Base-by-base conservation (phyloP, 2,797 vertebrate genomes). In the Corythornis leucogaster region DNA sequence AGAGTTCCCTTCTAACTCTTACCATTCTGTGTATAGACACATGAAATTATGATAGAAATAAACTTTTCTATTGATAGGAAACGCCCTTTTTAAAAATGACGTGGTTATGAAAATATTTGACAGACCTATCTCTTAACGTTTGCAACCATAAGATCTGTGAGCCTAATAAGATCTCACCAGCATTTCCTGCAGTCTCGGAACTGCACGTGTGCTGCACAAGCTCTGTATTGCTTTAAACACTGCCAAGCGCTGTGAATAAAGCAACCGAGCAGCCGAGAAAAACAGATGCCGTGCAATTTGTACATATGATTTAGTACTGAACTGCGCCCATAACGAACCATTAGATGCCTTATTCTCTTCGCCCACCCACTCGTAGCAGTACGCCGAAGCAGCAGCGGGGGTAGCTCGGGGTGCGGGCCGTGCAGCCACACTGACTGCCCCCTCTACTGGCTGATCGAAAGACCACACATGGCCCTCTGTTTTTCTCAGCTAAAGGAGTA, bases 401-500 rank as follows among this genome's bases (percentile, higher is more conserved):
- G 88, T 13, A 33, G 79, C 89, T 87, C 74, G 57, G 58, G 80
- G 1, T 28, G 40, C 70, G 58, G 70, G 71, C 82, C 76, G 89
- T 13, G 92, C 90, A 84, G 82, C 80, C 79, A 85, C 92, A 31
- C 35, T 90, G 59, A 3, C 83, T 95, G 88, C 95, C 84, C 96
- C 95, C 96, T 97, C 96, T 97, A 53, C 96, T 95, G 95, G 94
- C 51, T 73, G 43, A 78, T 80, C 57, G 5, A 15, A 67, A 64
- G 42, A 86, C 30, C 67, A 54, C 63, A 2, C n/a, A 30, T 33
- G 61, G 35, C 21, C 61, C 89, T 85, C n/a, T 35, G 5, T 35
- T 57, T 45, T 50, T 35, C 19, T 80, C n/a, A 67, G 30, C 50
- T 62, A 0, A 10, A 45, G 6, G 14, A 66, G 19, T 62, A 31